Evolutionary conservation across 2,797 vertebrate genomes (phyloP).

Genomic region (Petrocephalus sullivani): DNA sequence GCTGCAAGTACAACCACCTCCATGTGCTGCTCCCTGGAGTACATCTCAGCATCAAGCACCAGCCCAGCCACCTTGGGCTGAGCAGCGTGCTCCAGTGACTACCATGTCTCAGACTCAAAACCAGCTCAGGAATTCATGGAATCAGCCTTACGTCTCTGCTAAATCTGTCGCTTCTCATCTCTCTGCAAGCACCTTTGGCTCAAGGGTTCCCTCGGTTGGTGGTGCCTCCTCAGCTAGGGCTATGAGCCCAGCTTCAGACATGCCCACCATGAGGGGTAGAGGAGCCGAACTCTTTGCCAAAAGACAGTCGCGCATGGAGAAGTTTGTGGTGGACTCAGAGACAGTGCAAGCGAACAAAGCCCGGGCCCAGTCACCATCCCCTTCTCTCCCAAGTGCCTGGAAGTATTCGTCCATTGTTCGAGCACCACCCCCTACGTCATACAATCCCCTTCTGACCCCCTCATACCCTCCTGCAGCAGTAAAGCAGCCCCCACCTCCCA

Average conservation of each 20-base stretch:
- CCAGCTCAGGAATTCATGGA: conserved; percentile 48
- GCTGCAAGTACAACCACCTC: conserved; percentile 47
- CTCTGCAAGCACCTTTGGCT: conserved; percentile 51
- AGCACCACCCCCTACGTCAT: conserved; percentile 85
- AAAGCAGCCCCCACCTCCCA: conserved; percentile 66
- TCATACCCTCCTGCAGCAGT: conserved; percentile 76
- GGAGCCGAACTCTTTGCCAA: conserved; percentile 87
- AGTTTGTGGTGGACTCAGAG: conserved; percentile 82
- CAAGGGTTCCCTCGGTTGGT: conserved; percentile 51
- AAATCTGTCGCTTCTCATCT: conserved; percentile 55
- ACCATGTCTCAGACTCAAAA: conserved; percentile 50
- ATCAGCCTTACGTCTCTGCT: conserved; percentile 41
- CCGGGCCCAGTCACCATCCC: conserved; percentile 74
- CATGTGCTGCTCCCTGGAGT: conserved; percentile 43
- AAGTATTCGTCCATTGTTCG: conserved; percentile 88
- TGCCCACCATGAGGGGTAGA: conserved; percentile 73
- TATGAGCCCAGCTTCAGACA: conserved; percentile 56
- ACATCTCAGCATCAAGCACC: conserved; percentile 46
- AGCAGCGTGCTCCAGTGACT: conserved; percentile 63
- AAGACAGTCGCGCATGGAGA: conserved; percentile 92
- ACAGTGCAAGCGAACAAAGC: conserved; percentile 74
- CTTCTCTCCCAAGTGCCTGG: conserved; percentile 85
- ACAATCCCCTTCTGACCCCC: conserved; percentile 85
- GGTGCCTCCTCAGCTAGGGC: conserved; percentile 44
- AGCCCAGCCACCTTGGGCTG: conserved; percentile 52